These are phyloP conservation scores for Graphium colonna DNA, from an alignment of 2,888 invertebrate genomes.

Conservation along the genomic window DNA sequence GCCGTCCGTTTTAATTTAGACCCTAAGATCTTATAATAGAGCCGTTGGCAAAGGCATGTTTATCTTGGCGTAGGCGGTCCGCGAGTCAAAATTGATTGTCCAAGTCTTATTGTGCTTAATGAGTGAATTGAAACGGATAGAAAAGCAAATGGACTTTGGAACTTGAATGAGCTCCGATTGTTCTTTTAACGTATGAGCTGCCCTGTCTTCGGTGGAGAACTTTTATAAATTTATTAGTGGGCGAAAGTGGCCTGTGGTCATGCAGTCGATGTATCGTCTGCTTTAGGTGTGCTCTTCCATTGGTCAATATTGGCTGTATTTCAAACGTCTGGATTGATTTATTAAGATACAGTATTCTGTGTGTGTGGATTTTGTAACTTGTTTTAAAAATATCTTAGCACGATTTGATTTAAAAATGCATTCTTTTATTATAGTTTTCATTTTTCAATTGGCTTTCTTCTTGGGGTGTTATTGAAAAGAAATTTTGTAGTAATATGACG, in stretches of 20 bases:
- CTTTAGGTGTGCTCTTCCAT: neutral
- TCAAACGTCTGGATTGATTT: neutral
- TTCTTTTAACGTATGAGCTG: conserved; percentile 13
- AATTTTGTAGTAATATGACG: no score
- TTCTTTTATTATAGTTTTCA: no score
- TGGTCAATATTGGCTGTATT: neutral
- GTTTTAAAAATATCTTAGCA: no score
- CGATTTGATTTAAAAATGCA: no score
- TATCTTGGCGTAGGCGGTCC: conserved; percentile 45
- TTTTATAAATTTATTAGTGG: conserved; percentile 17
- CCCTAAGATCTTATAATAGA: conserved; percentile 35
- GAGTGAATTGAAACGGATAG: conserved; percentile 75
- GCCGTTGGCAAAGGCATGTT: conserved; percentile 27
- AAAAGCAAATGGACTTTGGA: conserved; percentile 39
- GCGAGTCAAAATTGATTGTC: conserved; percentile 68
- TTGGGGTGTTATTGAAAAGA: no score
- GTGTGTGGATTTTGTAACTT: no score
- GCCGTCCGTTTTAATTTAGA: conserved; percentile 28
- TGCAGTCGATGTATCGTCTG: neutral
- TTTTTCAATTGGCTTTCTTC: no score
- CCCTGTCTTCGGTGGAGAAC: conserved; percentile 14
- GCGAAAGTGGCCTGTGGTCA: neutral
- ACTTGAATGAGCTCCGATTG: conserved; percentile 25
- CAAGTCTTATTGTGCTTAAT: conserved; percentile 72
- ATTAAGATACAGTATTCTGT: no score